Percentiles rank a stretch among this genome's conserved stretches.
Evolutionary conservation across 2,113 vertebrate species (phyloP).

Genomic region (Irena cyanogastra): DNA sequence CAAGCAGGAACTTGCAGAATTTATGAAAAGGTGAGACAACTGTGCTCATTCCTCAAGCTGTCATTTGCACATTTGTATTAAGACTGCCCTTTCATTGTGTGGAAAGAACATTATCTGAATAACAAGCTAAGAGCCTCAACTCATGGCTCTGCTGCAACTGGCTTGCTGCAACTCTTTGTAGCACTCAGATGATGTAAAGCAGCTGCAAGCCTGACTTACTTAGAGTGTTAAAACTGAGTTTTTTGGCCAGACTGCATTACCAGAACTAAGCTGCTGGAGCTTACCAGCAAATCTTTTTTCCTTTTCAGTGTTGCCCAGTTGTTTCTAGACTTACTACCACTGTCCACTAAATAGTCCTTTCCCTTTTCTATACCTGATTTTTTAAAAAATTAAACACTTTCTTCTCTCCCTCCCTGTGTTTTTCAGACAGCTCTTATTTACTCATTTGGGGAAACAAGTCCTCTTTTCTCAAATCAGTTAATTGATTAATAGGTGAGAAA

Average conservation of each 20-base stretch:
- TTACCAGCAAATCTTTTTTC: not conserved
- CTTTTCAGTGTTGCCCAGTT: not conserved
- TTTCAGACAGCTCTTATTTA: not conserved
- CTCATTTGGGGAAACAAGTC: not conserved
- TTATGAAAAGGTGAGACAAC: not conserved
- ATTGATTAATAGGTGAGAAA: not conserved
- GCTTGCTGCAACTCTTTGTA: not conserved
- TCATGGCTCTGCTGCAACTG: not conserved
- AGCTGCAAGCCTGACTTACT: not conserved
- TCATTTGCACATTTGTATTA: not conserved
- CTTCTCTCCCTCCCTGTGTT: not conserved
- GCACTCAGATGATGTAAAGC: not conserved
- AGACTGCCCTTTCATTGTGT: not conserved
- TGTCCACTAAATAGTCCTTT: not conserved
- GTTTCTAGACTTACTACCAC: not conserved
- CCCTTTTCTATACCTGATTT: not conserved
- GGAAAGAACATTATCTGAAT: not conserved
- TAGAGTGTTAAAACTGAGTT: not conserved
- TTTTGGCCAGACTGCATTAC: not conserved
- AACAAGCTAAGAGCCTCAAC: not conserved
- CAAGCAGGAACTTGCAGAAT: not conserved
- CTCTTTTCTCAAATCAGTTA: not conserved
- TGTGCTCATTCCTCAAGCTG: not conserved
- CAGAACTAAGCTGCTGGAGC: not conserved
- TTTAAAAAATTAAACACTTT: not conserved